phyloP scores from a whole-genome alignment of 2,797 vertebrate genomes.

The Hafferia zeledoni region DNA sequence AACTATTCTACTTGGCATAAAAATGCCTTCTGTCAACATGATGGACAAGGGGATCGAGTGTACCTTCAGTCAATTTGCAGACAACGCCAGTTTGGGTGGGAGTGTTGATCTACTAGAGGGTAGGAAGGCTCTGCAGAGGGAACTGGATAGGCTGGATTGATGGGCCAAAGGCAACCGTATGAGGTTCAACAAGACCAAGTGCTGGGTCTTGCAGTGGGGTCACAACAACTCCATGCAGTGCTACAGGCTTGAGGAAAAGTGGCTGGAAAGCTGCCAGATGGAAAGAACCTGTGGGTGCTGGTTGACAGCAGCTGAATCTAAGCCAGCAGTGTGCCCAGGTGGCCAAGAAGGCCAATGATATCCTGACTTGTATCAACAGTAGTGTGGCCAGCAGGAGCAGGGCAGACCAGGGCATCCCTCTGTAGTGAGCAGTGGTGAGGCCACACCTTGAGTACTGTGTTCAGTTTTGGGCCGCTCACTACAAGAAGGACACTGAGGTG shows the following conservation, averaged over 20 bases:
- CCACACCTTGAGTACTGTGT: fast-evolving
- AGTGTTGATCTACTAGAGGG: neutral
- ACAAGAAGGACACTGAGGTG: fast-evolving
- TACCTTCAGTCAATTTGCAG: neutral
- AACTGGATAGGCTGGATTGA: neutral
- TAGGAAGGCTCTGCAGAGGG: neutral
- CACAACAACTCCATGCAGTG: neutral
- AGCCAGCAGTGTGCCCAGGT: fast-evolving
- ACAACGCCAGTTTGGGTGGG: neutral
- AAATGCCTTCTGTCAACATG: slow-evolving; percentile 23
- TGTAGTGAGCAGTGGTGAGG: neutral
- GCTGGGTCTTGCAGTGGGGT: neutral
- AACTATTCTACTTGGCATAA: slow-evolving; percentile 15
- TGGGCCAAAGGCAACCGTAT: neutral
- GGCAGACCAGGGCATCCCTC: neutral
- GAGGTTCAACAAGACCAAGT: neutral
- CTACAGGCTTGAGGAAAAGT: neutral
- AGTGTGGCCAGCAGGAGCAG: neutral
- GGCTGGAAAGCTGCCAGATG: neutral
- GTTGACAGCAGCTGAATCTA: neutral
- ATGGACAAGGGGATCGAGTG: neutral
- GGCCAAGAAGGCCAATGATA: fast-evolving
- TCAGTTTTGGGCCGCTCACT: fast-evolving
- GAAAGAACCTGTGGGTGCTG: neutral
- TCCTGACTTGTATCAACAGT: fast-evolving